Evolutionary conservation across 2,113 vertebrate species (phyloP).

Genomic region (Hippocampus comes): DNA sequence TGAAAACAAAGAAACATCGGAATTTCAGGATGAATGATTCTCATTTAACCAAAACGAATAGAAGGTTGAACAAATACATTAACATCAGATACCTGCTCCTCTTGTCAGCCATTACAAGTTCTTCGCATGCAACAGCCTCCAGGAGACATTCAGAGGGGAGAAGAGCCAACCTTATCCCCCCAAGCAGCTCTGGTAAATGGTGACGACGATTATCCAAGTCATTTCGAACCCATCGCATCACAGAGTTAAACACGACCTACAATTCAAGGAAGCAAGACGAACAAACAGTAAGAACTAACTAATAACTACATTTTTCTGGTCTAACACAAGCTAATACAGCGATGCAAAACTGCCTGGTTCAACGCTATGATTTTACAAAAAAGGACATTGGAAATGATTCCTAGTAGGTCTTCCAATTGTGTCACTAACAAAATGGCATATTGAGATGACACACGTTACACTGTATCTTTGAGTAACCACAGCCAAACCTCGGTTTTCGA

Average conservation of each 20-base stretch:
- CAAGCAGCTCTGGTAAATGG: conserved; percentile 82
- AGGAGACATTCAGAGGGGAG: conserved; percentile 84
- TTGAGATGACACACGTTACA: too few species aligned
- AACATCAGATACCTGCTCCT: conserved; percentile 64
- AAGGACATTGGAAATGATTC: not conserved
- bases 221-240: conserved; percentile 86
- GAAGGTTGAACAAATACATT: not conserved
- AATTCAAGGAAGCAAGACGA: not conserved
- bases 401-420: too few species aligned
- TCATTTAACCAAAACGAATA: not conserved
- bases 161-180: conserved; percentile 83
- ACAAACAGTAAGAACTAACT: not conserved
- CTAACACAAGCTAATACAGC: not conserved
- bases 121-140: conserved; percentile 84
- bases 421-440: too few species aligned
- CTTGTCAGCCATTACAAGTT: conserved; percentile 82
- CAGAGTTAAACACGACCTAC: conserved; percentile 80
- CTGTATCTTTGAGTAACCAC: too few species aligned
- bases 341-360: not conserved
- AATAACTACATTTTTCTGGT: not conserved
- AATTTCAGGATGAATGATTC: too few species aligned
- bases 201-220: conserved; percentile 76
- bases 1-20: not conserved
- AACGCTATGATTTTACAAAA: not conserved
- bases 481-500: too few species aligned